Evolutionary conservation across 1,140 invertebrate species (phyloP), one percentile per base, ranked within the genome.

Genomic region (Drosophila cardini): DNA sequence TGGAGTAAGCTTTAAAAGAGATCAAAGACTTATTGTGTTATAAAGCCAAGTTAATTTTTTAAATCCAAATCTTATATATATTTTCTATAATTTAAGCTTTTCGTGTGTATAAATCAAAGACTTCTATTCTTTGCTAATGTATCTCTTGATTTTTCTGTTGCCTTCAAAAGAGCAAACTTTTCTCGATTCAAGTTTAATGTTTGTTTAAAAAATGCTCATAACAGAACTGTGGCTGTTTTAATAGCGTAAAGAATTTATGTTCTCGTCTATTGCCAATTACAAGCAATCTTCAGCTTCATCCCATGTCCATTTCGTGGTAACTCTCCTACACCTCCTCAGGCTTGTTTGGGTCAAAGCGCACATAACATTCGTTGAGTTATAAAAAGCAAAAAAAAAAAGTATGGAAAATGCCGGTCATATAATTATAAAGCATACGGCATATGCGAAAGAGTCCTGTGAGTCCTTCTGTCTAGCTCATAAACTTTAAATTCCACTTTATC

Each of bases 401-500:
- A 26, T 26, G 21, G 21, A 76, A 65, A 75, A 68, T 62, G 65
- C 68, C 74, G 74, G 58, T 53, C 65, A 81, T 86, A 85, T 86
- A 85, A 84, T 85, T 80, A 77, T 77, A 70, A 75, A 75, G 76
- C 55, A 75, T 63, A 45, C 60, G 65, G 65, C 36, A 74, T 57
- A 70, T 56, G 58, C 62, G 50, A n/a, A n/a, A 21, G 42, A 45
- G 58, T 71, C 50, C 52, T 60, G 64, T 5, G 21, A 67, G 58
- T 64, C 61, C 69, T 64, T 48, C 32, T 57, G 82, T 81, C 81
- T 85, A 81, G 81, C 78, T 68, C 78, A 85, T 85, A 85, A 85
- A 85, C 69, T 86, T 86, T 67, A 81, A 86, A 86, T 81, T 85
- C 70, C 78, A 65, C 75, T 85, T 85, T 86, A 85, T 85, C 78